These are phyloP conservation scores for Mohoua ochrocephala DNA, from an alignment of 2,113 vertebrate species.

Conservation along the genomic window DNA sequence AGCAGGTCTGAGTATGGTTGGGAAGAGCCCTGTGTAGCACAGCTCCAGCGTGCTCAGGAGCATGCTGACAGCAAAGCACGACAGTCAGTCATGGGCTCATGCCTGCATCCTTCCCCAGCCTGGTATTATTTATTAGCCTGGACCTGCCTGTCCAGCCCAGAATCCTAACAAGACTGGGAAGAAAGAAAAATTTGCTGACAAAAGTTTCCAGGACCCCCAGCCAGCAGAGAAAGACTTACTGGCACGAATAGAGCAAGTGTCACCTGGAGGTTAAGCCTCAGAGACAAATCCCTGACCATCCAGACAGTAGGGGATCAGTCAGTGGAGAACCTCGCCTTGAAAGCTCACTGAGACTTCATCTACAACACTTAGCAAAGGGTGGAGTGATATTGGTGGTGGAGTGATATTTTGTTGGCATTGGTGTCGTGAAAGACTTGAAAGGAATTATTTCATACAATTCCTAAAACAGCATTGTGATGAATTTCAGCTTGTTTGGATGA, in stretches of 20 bases:
- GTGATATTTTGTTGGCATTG: not conserved
- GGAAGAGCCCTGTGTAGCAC: not conserved
- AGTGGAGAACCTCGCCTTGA: not conserved
- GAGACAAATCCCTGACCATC: not conserved
- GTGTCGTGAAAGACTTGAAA: not conserved
- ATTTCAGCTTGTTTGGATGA: not conserved
- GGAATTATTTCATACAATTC: not conserved
- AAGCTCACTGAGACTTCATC: not conserved
- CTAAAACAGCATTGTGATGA: not conserved
- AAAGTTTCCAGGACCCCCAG: not conserved
- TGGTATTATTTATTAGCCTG: not conserved
- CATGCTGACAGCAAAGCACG: not conserved
- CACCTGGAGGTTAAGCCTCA: not conserved
- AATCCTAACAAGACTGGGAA: not conserved
- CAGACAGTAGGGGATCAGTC: not conserved
- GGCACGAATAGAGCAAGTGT: not conserved
- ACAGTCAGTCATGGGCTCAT: not conserved
- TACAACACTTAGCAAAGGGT: not conserved
- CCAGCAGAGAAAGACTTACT: not conserved
- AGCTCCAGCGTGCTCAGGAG: not conserved
- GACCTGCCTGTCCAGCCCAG: not conserved
- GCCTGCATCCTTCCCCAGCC: not conserved
- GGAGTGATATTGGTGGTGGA: not conserved
- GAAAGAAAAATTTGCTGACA: not conserved
- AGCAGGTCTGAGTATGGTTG: not conserved